Evolutionary conservation across 2,113 vertebrate species (phyloP).

Genomic region (Lepidothrix coronata): DNA sequence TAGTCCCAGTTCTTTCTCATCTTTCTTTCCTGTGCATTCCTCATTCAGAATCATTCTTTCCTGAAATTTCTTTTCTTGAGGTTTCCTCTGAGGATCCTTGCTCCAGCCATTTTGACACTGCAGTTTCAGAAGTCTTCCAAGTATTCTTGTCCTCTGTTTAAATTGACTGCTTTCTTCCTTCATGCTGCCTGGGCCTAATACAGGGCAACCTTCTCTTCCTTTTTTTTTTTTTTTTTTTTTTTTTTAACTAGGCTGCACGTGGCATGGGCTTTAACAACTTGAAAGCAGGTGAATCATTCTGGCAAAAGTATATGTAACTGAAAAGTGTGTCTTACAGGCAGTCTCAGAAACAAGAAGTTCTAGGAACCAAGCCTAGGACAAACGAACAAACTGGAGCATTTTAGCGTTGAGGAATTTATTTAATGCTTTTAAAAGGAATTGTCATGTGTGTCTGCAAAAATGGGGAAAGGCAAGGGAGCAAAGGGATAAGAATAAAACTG

Average conservation of each 20-base stretch:
- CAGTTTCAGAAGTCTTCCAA: background rate
- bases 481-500: background rate
- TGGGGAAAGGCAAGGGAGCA: background rate
- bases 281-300: background rate
- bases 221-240: background rate
- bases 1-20: background rate
- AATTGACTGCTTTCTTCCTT: background rate
- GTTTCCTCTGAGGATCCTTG: background rate
- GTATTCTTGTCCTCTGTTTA: background rate
- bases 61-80: background rate
- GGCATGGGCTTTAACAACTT: background rate
- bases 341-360: background rate
- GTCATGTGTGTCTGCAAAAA: background rate
- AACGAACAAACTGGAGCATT: background rate
- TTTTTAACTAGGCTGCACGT: background rate
- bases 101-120: background rate
- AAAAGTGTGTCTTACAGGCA: background rate
- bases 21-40: background rate
- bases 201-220: background rate
- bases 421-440: background rate
- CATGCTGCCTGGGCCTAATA: background rate
- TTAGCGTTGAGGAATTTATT: background rate
- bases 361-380: background rate
- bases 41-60: background rate
- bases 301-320: background rate